Percentiles rank a stretch among this genome's conserved stretches.
Evolutionary conservation across 1,140 invertebrate species (phyloP).

Genomic region (Nylanderia fulva): DNA sequence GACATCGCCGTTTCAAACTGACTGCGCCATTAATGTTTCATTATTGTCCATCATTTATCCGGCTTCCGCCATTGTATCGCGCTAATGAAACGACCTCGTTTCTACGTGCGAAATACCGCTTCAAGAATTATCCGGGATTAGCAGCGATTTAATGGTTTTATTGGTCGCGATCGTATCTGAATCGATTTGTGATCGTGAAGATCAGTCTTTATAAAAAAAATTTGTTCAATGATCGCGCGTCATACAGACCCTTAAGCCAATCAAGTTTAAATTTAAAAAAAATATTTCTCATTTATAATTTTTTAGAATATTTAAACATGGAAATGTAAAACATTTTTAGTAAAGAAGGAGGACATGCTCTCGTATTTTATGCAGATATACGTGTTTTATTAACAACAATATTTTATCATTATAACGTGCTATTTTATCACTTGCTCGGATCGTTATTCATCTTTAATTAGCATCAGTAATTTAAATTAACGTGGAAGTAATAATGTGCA

Average conservation of each 20-base stretch:
- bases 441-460: not conserved
- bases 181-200: conserved; percentile 19
- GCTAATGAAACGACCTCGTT: conserved; percentile 75
- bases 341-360: too few relatives aligned
- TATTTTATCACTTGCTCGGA: not conserved
- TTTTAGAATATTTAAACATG: too few relatives aligned
- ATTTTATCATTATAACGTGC: not conserved
- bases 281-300: too few relatives aligned
- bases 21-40: conserved; percentile 79
- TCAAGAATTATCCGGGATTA: conserved; percentile 74
- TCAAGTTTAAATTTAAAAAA: not conserved
- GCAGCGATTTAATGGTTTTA: conserved; percentile 67
- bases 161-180: conserved; percentile 17
- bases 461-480: conserved; percentile 29
- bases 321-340: too few relatives aligned
- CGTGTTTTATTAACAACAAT: not conserved
- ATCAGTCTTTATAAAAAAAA: not conserved
- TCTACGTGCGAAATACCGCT: conserved; percentile 45
- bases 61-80: conserved; percentile 61
- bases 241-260: not conserved
- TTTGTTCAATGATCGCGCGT: not conserved
- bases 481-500: not conserved
- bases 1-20: conserved; percentile 74
- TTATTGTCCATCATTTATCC: conserved; percentile 79
- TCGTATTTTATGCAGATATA: not conserved